These are phyloP conservation scores for Salminus brasiliensis DNA, from an alignment of 2,113 vertebrate genomes.

Conservation along the genomic window DNA sequence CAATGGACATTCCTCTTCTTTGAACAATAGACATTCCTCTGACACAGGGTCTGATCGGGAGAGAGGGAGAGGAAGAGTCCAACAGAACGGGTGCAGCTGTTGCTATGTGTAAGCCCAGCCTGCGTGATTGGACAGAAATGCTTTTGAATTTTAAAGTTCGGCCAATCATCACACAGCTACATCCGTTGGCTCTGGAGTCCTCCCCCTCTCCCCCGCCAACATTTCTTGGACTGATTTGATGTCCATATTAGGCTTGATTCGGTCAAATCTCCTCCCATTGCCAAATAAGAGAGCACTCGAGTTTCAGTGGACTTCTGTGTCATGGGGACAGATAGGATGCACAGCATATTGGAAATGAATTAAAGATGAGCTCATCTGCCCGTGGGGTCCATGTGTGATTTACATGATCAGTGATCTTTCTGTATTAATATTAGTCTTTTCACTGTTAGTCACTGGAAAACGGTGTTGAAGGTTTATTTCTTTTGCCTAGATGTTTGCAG, in stretches of 20 bases:
- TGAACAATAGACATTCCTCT: conserved; percentile 46
- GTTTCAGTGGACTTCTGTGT: conserved; percentile 51
- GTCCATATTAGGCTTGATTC: conserved; percentile 77
- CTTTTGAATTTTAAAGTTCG: conserved; percentile 71
- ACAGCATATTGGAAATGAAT: conserved; percentile 23
- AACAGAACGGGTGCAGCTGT: conserved; percentile 35
- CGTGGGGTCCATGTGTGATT: conserved; percentile 31
- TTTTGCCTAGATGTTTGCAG: not conserved
- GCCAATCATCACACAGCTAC: conserved; percentile 64
- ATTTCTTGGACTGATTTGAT: conserved; percentile 70
- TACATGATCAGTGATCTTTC: not conserved
- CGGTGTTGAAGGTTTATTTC: not conserved
- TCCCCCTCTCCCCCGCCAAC: conserved; percentile 67
- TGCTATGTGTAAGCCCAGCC: conserved; percentile 48
- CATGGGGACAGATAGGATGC: conserved; percentile 33
- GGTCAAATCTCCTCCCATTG: conserved; percentile 54
- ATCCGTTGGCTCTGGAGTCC: conserved; percentile 57
- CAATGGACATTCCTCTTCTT: conserved; percentile 66
- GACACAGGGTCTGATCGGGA: conserved; percentile 57
- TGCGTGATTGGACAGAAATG: conserved; percentile 66
- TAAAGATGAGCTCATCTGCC: conserved; percentile 32
- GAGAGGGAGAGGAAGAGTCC: not conserved
- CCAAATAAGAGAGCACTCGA: conserved; percentile 24
- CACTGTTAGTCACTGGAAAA: not conserved
- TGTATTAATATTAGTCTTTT: not conserved